Percentiles rank a stretch among this genome's conserved stretches.
These are phyloP conservation scores for Orthosia gothica DNA, from an alignment of 2,888 invertebrate genomes.

Conservation along the genomic window DNA sequence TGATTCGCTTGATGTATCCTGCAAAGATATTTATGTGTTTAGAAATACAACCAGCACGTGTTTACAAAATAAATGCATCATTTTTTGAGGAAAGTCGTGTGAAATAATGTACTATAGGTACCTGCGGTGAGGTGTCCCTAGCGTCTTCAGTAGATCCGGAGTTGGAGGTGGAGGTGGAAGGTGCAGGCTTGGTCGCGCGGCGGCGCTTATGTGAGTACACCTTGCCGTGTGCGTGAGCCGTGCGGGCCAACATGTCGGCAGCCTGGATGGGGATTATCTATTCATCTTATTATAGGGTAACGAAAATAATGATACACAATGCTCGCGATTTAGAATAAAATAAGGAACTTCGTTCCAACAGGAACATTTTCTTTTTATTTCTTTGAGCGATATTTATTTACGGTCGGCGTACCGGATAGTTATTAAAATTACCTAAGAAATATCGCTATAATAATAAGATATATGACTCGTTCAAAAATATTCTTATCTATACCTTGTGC, in stretches of 20 bases:
- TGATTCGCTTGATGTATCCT: constrained; percentile 88
- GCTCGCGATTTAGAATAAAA: too few relatives aligned
- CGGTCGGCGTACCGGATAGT: too few relatives aligned
- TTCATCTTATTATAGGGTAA: constrained; percentile 39
- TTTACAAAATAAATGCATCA: background rate
- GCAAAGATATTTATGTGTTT: constrained; percentile 44
- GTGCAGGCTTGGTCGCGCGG: constrained; percentile 75
- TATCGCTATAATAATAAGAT: too few relatives aligned
- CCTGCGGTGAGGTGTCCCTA: constrained; percentile 86
- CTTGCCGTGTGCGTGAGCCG: constrained; percentile 71
- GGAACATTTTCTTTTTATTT: background rate
- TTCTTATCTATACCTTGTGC: background rate
- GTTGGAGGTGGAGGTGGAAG: constrained; percentile 75
- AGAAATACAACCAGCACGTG: background rate
- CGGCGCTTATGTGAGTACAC: constrained; percentile 83
- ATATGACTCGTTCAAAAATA: constrained; percentile 1
- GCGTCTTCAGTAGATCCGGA: constrained; percentile 85
- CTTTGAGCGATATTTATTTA: too few relatives aligned
- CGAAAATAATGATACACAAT: background rate
- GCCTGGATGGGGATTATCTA: constrained; percentile 67
- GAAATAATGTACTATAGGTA: constrained; percentile 52
- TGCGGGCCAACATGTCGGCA: constrained; percentile 71
- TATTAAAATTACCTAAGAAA: too few relatives aligned
- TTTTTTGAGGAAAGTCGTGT: background rate
- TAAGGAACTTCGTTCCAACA: too few relatives aligned